Evolutionary conservation across 2,888 invertebrate genomes (phyloP).

Genomic region (Julus scanicus): DNA sequence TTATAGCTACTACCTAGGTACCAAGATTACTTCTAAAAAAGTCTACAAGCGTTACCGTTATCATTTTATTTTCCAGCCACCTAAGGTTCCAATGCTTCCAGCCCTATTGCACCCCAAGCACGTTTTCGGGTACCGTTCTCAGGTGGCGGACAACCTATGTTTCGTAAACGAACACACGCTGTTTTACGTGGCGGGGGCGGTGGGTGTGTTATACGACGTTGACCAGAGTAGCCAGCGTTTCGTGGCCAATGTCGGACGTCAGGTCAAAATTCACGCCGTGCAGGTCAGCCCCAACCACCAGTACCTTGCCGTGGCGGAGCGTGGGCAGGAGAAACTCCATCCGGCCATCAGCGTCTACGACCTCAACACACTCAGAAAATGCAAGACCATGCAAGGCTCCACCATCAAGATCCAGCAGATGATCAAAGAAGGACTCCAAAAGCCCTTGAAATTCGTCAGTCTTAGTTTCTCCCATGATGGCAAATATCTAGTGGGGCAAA

Average conservation of each 20-base stretch:
- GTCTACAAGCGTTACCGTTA: background rate
- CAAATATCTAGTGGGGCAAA: conserved; percentile 81
- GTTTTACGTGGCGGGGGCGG: conserved; percentile 67
- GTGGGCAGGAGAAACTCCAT: conserved; percentile 64
- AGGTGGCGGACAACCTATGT: conserved; percentile 65
- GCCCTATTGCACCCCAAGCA: conserved; percentile 63
- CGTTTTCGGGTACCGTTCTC: conserved; percentile 66
- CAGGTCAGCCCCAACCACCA: conserved; percentile 50
- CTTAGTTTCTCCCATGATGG: conserved; percentile 85
- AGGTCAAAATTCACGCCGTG: conserved; percentile 60
- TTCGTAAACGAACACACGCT: conserved; percentile 67
- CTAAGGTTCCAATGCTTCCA: conserved; percentile 16
- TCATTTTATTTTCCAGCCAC: background rate
- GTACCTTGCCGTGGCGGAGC: conserved; percentile 64
- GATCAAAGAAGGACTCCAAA: conserved; percentile 68
- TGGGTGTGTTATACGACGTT: conserved; percentile 67
- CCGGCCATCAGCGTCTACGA: conserved; percentile 67
- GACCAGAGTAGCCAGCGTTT: conserved; percentile 66
- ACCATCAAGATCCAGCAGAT: conserved; percentile 64
- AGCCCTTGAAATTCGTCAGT: conserved; percentile 67
- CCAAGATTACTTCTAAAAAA: background rate
- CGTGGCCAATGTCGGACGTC: conserved; percentile 67
- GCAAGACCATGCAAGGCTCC: conserved; percentile 66
- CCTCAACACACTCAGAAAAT: conserved; percentile 62
- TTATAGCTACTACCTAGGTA: too few relatives aligned